These are phyloP conservation scores for Drosophila orena DNA, from an alignment of 1,140 invertebrate species.

Conservation along the genomic window DNA sequence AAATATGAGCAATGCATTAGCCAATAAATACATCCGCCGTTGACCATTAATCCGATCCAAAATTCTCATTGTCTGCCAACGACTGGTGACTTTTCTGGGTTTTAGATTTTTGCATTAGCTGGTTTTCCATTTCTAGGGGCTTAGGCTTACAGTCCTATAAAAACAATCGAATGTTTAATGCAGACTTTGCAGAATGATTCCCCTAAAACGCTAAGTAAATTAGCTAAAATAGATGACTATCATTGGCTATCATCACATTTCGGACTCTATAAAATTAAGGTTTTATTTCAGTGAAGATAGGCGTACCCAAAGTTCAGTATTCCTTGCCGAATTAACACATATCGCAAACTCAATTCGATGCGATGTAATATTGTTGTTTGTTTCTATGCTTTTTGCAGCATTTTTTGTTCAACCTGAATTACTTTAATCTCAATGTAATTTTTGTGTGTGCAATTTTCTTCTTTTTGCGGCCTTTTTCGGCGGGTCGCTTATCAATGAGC, in stretches of 20 bases:
- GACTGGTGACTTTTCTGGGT: neutral
- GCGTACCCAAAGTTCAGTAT: neutral
- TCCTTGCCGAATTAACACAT: neutral
- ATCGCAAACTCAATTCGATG: neutral
- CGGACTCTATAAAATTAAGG: no score
- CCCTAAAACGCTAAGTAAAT: no score
- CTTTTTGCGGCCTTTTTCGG: conserved; percentile 5
- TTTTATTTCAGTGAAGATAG: neutral
- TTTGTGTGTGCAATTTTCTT: conserved; percentile 29
- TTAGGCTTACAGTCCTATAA: no score
- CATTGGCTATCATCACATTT: no score
- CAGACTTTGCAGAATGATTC: no score
- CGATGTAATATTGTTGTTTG: neutral
- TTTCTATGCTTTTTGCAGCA: neutral
- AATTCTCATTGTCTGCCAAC: conserved; percentile 13
- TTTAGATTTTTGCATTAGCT: neutral
- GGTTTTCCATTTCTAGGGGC: neutral
- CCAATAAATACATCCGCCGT: conserved; percentile 40
- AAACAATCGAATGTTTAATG: no score
- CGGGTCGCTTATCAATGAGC: conserved; percentile 26
- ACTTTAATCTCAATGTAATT: conserved; percentile 72
- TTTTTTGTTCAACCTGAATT: conserved; percentile 41
- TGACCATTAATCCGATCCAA: conserved; percentile 30
- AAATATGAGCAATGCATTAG: conserved; percentile 33
- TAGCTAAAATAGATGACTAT: no score